Conservation (phyloP, 2,797 vertebrate genomes). For the Melanotaenia nigrans region DNA sequence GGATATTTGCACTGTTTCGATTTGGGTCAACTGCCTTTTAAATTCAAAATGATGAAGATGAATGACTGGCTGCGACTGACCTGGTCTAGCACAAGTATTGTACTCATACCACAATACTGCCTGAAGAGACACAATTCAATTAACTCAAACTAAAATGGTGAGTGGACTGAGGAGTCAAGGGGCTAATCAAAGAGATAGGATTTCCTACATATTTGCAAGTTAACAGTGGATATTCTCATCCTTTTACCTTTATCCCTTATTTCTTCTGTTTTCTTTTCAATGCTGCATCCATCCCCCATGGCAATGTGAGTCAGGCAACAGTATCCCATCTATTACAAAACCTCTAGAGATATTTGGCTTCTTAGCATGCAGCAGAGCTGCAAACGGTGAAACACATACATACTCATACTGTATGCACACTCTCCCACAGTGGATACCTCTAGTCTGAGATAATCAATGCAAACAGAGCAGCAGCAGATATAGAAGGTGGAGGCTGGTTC, state of each 20-base stretch:
- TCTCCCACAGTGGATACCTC: slow-evolving; percentile 47
- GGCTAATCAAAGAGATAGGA: slow-evolving; percentile 68
- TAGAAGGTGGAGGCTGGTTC: slow-evolving; percentile 45
- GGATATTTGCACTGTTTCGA: not conserved
- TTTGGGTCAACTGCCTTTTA: slow-evolving; percentile 1
- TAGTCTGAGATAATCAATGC: slow-evolving; percentile 75
- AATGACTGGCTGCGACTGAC: not conserved
- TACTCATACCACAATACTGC: slow-evolving; percentile 19
- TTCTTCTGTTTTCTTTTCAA: slow-evolving; percentile 41
- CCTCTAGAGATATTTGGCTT: slow-evolving; percentile 74
- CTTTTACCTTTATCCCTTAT: slow-evolving; percentile 51
- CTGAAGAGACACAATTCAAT: slow-evolving; percentile 47
- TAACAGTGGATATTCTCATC: slow-evolving; percentile 45
- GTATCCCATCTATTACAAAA: slow-evolving; percentile 71
- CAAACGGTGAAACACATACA: slow-evolving; percentile 52
- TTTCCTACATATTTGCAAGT: slow-evolving; percentile 63
- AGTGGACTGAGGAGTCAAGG: slow-evolving; percentile 51
- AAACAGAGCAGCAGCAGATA: slow-evolving; percentile 62
- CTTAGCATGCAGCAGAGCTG: slow-evolving; percentile 69
- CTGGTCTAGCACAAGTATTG: slow-evolving; percentile 4
- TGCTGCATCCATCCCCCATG: slow-evolving; percentile 62
- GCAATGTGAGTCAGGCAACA: slow-evolving; percentile 69
- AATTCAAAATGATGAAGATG: not conserved
- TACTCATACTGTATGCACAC: slow-evolving; percentile 36
- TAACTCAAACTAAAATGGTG: slow-evolving; percentile 25